Evolutionary conservation across 2,888 invertebrate genomes (phyloP).

Genomic region (Physocephala rufipes): DNA sequence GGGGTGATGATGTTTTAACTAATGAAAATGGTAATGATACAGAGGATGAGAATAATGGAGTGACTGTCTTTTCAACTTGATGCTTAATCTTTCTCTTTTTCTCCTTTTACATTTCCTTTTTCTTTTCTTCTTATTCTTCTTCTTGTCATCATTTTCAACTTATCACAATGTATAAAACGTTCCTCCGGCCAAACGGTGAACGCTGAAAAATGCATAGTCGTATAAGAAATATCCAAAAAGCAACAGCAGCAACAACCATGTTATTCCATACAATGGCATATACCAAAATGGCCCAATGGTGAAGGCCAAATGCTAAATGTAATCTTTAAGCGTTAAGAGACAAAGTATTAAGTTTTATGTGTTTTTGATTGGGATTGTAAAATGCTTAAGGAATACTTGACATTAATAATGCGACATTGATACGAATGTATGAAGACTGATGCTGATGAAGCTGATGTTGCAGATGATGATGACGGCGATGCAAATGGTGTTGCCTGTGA

Average conservation of each 20-base stretch:
- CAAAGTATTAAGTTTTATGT: slow-evolving; percentile 44
- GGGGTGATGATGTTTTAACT: no score
- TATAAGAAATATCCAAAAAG: neutral
- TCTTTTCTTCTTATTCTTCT: no score
- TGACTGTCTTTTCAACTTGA: no score
- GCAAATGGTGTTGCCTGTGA: neutral
- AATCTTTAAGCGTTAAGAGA: slow-evolving; percentile 34
- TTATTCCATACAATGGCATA: no score
- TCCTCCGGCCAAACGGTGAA: neutral
- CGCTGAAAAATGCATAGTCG: neutral
- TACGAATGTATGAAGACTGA: slow-evolving; percentile 1
- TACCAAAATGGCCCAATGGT: no score
- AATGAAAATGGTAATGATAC: no score
- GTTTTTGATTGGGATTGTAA: slow-evolving; percentile 44
- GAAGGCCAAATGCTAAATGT: slow-evolving; percentile 13
- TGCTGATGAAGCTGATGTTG: neutral
- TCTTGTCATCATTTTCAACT: no score
- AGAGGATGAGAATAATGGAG: no score
- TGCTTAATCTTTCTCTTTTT: no score
- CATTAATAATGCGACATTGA: slow-evolving; percentile 44
- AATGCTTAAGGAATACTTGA: slow-evolving; percentile 42
- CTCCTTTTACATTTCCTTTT: no score
- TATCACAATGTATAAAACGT: no score
- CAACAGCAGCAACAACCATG: slow-evolving; percentile 1
- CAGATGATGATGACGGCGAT: neutral